Evolutionary conservation across 2,888 invertebrate genomes (phyloP).

Genomic region (Polyommatus iphigenia): DNA sequence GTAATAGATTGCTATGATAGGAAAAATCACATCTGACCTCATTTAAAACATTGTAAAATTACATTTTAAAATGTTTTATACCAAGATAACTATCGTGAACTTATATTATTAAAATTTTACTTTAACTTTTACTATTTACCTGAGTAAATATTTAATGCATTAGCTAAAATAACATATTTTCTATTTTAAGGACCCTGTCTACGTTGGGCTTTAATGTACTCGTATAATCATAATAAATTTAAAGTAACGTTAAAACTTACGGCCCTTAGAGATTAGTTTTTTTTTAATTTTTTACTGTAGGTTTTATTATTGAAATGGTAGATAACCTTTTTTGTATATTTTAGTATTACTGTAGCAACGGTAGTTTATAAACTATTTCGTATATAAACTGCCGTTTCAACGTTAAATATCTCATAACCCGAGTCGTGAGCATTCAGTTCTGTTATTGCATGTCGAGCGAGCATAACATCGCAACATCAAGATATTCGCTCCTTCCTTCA

Average conservation of each 20-base stretch:
- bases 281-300: no score
- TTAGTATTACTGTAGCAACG: not conserved
- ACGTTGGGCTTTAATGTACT: no score
- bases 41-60: constrained; percentile 13
- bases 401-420: constrained; percentile 37
- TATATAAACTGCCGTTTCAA: not conserved
- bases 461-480: constrained; percentile 39
- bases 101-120: no score
- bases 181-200: no score
- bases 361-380: not conserved
- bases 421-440: constrained; percentile 32
- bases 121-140: no score
- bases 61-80: not conserved
- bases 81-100: not conserved
- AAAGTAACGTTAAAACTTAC: no score
- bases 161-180: no score
- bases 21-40: constrained; percentile 31
- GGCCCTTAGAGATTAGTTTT: no score
- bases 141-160: no score
- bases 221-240: no score
- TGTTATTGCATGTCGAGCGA: constrained; percentile 39
- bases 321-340: no score
- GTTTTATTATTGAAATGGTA: no score
- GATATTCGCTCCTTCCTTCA: constrained; percentile 20
- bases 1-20: constrained; percentile 39